phyloP scores from a whole-genome alignment of 2,113 vertebrate species.

The Tenebrosternarchus preto region DNA sequence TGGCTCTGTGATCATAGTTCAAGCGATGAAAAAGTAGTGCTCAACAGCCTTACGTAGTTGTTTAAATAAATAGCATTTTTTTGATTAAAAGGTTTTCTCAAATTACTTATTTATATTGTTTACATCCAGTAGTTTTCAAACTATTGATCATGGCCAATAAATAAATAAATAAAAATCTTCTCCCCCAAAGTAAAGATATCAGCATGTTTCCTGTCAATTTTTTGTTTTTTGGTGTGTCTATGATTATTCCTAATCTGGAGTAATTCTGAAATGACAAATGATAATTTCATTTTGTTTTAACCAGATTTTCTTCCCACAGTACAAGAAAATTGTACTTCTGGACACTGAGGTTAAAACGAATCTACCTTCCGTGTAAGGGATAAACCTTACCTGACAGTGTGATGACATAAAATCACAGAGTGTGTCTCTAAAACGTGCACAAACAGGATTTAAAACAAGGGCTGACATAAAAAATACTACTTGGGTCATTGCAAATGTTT shows the following conservation, averaged over 20 bases:
- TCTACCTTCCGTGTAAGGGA: too few species aligned
- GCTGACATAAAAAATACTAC: not conserved
- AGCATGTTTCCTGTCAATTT: slow-evolving; percentile 6
- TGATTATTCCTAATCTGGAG: not conserved
- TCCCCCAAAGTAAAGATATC: not conserved
- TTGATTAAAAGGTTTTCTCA: too few species aligned
- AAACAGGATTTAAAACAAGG: slow-evolving; percentile 33
- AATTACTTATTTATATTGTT: too few species aligned
- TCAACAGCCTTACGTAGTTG: too few species aligned
- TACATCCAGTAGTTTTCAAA: too few species aligned
- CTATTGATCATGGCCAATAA: not conserved
- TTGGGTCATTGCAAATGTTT: slow-evolving; percentile 35
- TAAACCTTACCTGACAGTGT: too few species aligned
- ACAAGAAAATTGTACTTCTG: not conserved
- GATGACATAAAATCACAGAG: not conserved
- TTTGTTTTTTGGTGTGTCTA: not conserved
- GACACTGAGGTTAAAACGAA: too few species aligned
- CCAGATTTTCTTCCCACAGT: not conserved
- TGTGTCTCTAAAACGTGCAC: slow-evolving; percentile 23
- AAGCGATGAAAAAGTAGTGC: too few species aligned
- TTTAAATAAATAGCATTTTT: too few species aligned
- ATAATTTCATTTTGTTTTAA: not conserved
- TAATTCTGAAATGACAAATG: not conserved
- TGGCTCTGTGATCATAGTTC: too few species aligned
- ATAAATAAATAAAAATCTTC: not conserved